Percentiles rank a stretch among this genome's conserved stretches.
These are phyloP conservation scores for Rhabdomys dilectus DNA, from an alignment of 2,113 vertebrate species.

Conservation along the genomic window DNA sequence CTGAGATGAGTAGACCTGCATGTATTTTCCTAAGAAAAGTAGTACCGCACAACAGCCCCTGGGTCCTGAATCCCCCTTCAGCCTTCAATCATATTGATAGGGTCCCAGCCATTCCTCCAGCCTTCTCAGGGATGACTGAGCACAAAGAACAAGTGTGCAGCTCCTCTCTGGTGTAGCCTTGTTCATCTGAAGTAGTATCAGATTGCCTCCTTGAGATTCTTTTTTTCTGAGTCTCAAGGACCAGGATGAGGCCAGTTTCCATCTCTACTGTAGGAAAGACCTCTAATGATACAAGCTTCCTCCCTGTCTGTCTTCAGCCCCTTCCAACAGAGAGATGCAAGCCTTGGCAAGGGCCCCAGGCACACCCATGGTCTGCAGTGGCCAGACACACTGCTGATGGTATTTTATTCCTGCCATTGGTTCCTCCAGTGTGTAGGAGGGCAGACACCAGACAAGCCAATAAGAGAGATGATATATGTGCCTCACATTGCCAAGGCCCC, in stretches of 20 bases:
- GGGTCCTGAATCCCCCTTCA: background rate
- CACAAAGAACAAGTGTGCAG: background rate
- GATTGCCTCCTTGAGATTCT: background rate
- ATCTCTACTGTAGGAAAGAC: conserved; percentile 8
- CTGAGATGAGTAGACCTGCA: background rate
- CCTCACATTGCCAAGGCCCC: conserved; percentile 1
- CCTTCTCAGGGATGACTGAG: background rate
- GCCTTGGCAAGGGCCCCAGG: conserved; percentile 56
- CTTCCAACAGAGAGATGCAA: conserved; percentile 48
- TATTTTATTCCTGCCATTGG: conserved; percentile 45
- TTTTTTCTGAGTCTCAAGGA: background rate
- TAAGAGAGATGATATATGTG: background rate
- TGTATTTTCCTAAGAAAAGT: background rate
- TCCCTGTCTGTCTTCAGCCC: background rate
- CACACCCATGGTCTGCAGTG: background rate
- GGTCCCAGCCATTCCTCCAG: background rate
- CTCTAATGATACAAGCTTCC: background rate
- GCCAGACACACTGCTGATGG: conserved; percentile 2
- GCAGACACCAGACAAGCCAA: conserved; percentile 17
- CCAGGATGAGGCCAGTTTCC: background rate
- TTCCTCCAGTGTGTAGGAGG: conserved; percentile 58
- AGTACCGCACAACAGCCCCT: background rate
- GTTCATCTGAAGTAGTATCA: background rate
- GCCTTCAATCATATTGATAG: background rate
- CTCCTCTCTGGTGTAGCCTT: background rate